Percentiles rank a stretch among this genome's conserved stretches.
Conservation (phyloP, 1,140 invertebrate genomes). For the Achroia grisella region DNA sequence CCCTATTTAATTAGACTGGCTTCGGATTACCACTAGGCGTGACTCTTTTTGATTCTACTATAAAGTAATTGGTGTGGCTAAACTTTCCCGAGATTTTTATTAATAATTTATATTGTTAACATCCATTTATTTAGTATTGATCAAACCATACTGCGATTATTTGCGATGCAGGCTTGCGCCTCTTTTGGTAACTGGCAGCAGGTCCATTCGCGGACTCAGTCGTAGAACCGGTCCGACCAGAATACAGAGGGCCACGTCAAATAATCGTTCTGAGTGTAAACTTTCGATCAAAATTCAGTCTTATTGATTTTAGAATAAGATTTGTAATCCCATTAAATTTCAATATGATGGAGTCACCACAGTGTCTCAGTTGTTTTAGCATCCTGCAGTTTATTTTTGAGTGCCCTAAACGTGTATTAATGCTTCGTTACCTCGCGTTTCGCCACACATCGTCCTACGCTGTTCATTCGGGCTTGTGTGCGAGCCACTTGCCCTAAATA, state of each 20-base stretch:
- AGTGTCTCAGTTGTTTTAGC: constrained; percentile 25
- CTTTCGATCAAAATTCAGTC: constrained; percentile 31
- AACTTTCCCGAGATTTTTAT: not conserved
- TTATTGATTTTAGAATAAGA: constrained; percentile 26
- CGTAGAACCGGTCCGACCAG: constrained; percentile 64
- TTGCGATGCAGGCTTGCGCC: constrained; percentile 50
- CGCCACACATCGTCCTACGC: constrained; percentile 16
- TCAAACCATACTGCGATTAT: constrained; percentile 41
- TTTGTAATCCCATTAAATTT: constrained; percentile 19
- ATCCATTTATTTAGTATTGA: constrained; percentile 24
- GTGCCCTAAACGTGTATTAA: constrained; percentile 46
- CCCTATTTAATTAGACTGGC: constrained; percentile 21
- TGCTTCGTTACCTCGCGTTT: constrained; percentile 27
- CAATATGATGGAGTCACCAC: constrained; percentile 2
- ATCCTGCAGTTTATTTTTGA: constrained; percentile 54
- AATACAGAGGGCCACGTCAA: constrained; percentile 49
- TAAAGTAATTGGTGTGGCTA: constrained; percentile 2
- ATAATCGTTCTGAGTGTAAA: constrained; percentile 38
- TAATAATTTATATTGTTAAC: too few relatives aligned
- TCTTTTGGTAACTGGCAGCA: constrained; percentile 63
- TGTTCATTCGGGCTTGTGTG: constrained; percentile 4
- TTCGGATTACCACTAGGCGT: constrained; percentile 26
- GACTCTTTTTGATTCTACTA: constrained; percentile 15
- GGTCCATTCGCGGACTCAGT: constrained; percentile 59
- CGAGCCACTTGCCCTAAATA: constrained; percentile 2